A percentile compares a stretch with the other conserved stretches of the same genome.
Conservation (phyloP, 1,140 invertebrate genomes). For the Drosophila funebris region DNA sequence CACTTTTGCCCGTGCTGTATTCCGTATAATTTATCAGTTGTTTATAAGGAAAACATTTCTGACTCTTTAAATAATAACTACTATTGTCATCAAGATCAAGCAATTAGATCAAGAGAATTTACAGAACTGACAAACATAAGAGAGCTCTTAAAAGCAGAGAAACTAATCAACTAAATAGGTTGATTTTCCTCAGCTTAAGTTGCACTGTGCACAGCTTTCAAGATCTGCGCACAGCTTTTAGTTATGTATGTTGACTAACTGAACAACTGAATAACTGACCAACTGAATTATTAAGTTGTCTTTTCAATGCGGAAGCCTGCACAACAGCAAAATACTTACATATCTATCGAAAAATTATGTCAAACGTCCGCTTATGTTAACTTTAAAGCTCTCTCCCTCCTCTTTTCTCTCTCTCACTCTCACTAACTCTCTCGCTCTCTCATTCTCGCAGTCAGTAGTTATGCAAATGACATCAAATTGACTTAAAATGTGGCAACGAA, state of each 20-base stretch:
- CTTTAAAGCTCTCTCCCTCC: conserved; percentile 8
- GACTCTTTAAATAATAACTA: too few relatives aligned
- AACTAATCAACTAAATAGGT: too few relatives aligned
- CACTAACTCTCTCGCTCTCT: neutral
- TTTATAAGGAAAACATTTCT: too few relatives aligned
- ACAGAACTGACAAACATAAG: too few relatives aligned
- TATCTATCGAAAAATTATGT: conserved; percentile 29
- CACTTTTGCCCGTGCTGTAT: too few relatives aligned
- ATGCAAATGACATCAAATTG: conserved; percentile 69
- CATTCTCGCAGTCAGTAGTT: conserved; percentile 21
- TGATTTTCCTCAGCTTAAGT: too few relatives aligned
- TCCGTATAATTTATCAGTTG: too few relatives aligned
- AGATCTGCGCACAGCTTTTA: too few relatives aligned
- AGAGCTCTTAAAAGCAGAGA: too few relatives aligned
- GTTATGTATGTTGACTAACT: neutral
- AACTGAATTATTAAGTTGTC: conserved; percentile 25
- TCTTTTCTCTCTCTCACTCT: neutral
- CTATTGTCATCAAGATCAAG: too few relatives aligned
- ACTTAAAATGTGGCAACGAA: conserved; percentile 57
- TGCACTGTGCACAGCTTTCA: too few relatives aligned
- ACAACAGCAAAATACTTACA: conserved; percentile 18
- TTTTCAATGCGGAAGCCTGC: conserved; percentile 31
- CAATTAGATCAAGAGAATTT: too few relatives aligned
- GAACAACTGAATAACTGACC: conserved; percentile 36
- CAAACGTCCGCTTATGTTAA: conserved; percentile 16